phyloP scores from a whole-genome alignment of 2,113 vertebrate species.

The Lipophrys pholis region DNA sequence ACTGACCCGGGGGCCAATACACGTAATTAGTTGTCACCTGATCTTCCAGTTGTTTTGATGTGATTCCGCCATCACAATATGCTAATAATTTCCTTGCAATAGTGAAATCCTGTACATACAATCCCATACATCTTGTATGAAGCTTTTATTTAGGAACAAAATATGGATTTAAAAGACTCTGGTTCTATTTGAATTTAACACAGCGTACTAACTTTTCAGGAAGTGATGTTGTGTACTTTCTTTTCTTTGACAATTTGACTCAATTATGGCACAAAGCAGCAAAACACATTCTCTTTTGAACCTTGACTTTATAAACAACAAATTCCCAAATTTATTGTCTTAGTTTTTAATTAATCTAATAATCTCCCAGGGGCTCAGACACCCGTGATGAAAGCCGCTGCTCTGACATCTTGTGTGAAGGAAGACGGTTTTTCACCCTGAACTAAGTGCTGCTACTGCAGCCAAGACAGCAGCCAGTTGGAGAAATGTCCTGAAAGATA shows the following conservation, averaged over 20 bases:
- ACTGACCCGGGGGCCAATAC: too few relatives aligned
- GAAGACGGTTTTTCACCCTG: constrained; percentile 50
- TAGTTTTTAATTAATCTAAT: constrained; percentile 59
- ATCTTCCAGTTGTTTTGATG: too few relatives aligned
- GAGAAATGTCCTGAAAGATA: constrained; percentile 74
- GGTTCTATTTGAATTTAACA: too few relatives aligned
- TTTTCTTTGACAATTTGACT: neutral
- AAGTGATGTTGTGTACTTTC: neutral
- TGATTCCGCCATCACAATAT: too few relatives aligned
- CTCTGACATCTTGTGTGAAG: constrained; percentile 35
- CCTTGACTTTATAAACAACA: constrained; percentile 27
- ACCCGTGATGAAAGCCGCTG: constrained; percentile 34
- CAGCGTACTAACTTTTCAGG: too few relatives aligned
- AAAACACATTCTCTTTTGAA: neutral
- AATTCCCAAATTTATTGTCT: constrained; percentile 26
- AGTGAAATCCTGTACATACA: too few relatives aligned
- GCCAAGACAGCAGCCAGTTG: constrained; percentile 67
- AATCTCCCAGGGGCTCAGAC: constrained; percentile 1
- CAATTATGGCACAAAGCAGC: neutral
- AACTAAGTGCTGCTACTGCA: constrained; percentile 42
- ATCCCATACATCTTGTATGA: too few relatives aligned
- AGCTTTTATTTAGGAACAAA: too few relatives aligned
- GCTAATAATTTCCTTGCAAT: too few relatives aligned
- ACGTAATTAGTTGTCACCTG: too few relatives aligned
- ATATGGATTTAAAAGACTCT: too few relatives aligned